Base-by-base conservation (phyloP, 2,888 invertebrate genomes). In the Horisme vitalbata region DNA sequence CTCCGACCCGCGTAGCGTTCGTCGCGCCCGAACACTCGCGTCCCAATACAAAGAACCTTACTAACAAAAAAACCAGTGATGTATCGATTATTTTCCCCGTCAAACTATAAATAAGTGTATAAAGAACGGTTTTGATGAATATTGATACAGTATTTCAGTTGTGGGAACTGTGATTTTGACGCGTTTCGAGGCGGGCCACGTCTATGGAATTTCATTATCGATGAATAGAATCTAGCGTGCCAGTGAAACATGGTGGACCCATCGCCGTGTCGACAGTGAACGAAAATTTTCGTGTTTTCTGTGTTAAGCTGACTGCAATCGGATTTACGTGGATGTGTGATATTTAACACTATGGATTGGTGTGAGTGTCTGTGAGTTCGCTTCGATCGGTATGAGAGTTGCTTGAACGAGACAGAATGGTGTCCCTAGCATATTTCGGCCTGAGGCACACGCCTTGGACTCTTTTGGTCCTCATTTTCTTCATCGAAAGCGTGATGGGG, bases 401-500 rank as follows among this genome's bases (percentile, higher is more conserved):
- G 64, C 65, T 61, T 79, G 72, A 79, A 75, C 55, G 67, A 33
- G 61, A 63, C 80, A 88, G 75, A 74, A 90, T 90, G 90, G 90
- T 90, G 72, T 85, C 84, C 58, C 67, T 83, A 58, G 71, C 77
- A 57, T 80, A 80, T 65, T 75, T 87, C 59, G 88, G 89, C 52
- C 74, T 85, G 57, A 80, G 86, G 70, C 85, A 83, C 45, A 79
- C 88, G 67, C 87, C 87, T 53, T 90, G 90, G 90, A 88, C 89
- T 50, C 52, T 92, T 64, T 77, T 92, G 58, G 91, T 92, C 63
- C 86, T 92, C 38, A 84, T 92, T 79, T 92, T 92, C 82, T 91
- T 92, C 71, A 85, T 92, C 67, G 91, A 92, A 59, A 92, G 91
- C 73, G 92, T 91, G 28, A 91, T 92, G 87, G 93, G 93, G 24